A percentile compares a stretch with the other conserved stretches of the same genome.
phyloP scores from a whole-genome alignment of 2,797 vertebrate species.

The Loris lydekkerianus region DNA sequence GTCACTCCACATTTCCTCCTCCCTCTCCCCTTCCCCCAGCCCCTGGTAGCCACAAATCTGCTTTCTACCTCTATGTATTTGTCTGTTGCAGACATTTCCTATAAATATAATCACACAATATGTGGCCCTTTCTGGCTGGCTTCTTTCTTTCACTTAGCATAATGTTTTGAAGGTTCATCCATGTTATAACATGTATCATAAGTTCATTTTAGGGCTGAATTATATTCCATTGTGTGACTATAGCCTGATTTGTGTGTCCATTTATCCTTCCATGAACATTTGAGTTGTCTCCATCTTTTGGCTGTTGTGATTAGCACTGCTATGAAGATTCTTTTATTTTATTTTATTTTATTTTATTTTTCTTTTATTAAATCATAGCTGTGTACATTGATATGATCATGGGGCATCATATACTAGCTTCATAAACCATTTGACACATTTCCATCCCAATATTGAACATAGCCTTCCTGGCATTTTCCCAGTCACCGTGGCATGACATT shows the following conservation, averaged over 20 bases:
- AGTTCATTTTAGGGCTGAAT: not conserved
- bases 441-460: too few relatives aligned
- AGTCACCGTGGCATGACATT: too few relatives aligned
- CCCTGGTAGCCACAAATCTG: not conserved
- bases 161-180: constrained; percentile 10
- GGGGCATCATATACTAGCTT: too few relatives aligned
- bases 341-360: too few relatives aligned
- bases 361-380: too few relatives aligned
- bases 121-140: not conserved
- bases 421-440: too few relatives aligned
- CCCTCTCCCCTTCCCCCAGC: not conserved
- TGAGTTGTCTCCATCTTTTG: not conserved
- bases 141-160: not conserved
- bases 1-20: not conserved
- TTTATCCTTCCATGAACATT: not conserved
- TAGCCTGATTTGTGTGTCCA: not conserved
- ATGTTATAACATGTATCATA: not conserved
- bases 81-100: constrained; percentile 12
- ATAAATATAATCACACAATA: not conserved
- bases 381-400: too few relatives aligned
- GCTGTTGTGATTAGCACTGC: not conserved
- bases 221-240: not conserved
- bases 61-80: not conserved
- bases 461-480: too few relatives aligned
- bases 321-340: too few relatives aligned